Evolutionary conservation across 2,113 vertebrate genomes (phyloP), one percentile per base, ranked within the genome.

Genomic region (Nothoprocta pentlandii): DNA sequence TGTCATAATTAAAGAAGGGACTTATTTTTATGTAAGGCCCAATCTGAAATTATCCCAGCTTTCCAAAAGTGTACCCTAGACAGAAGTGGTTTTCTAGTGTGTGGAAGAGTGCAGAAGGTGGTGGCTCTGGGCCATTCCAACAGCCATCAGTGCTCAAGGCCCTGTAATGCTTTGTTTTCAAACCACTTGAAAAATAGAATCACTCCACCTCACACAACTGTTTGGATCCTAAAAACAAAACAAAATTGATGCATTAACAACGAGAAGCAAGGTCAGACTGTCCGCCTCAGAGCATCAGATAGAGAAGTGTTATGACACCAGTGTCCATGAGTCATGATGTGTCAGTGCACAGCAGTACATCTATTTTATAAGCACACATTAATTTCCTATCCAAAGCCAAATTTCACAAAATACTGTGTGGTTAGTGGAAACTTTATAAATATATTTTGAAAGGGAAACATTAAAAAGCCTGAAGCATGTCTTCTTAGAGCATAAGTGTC

Each of bases 391-490:
- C 51, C 86, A 90, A 64, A 95, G 66, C 26, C 68, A 61, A 89
- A 51, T 21, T 70, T 41, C 32, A 80, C 44, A 84, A 88, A 97
- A 91, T 22, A 92, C 73, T 76, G 82, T 7, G 47, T 8, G 6
- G 51, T 71, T 63, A 61, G 63, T 1, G 4, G 69, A 78, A 78
- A 88, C 34, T 75, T 87, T 47, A 64, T 83, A 86, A 83, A 68
- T 13, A 3, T 44, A 36, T 66, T 84, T 88, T 86, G 34, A 34
- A 71, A 76, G 23, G n/a, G 69, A 85, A 92, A 93, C 7, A 19
- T 90, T 94, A 53, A 79, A 89, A 94, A 92, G 49, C 58, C 82
- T 81, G 79, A 94, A 94, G 87, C 58, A 77, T 26, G 12, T 94
- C 74, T 85, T 94, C 91, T 78, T 39, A 54, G 87, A 90, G 58